These are phyloP conservation scores for Parnassius glacialis DNA, from an alignment of 2,888 invertebrate species.

Conservation along the genomic window DNA sequence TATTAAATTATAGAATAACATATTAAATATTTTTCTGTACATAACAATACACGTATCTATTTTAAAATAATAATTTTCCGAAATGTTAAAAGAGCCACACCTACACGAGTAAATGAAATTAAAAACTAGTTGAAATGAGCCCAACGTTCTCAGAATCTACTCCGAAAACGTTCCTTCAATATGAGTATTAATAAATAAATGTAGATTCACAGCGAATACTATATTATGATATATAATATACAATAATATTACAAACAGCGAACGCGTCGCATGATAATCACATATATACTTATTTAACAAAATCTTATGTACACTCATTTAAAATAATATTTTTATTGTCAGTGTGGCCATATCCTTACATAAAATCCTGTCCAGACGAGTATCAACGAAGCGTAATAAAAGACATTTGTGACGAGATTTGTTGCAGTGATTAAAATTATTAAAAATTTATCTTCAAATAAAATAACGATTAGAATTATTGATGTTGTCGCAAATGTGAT, in stretches of 20 bases:
- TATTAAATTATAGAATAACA: too few relatives aligned
- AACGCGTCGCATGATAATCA: background rate
- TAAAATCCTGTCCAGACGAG: background rate
- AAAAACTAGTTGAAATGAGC: background rate
- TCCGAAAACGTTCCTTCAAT: background rate
- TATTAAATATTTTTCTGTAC: too few relatives aligned
- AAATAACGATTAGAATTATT: too few relatives aligned
- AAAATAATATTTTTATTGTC: constrained; percentile 14
- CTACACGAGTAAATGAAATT: background rate
- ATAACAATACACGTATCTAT: too few relatives aligned
- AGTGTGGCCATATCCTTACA: constrained; percentile 8
- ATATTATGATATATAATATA: background rate
- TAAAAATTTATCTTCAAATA: too few relatives aligned
- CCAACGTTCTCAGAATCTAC: background rate
- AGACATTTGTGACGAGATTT: too few relatives aligned
- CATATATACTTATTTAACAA: constrained; percentile 3
- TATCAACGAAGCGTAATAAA: too few relatives aligned
- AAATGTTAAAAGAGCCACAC: constrained; percentile 3
- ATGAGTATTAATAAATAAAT: background rate
- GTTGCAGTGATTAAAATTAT: too few relatives aligned
- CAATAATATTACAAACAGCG: too few relatives aligned
- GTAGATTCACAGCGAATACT: too few relatives aligned
- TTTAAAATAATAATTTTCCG: background rate
- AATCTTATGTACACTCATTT: background rate
- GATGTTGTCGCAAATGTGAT: too few relatives aligned